phyloP scores from a whole-genome alignment of 2,113 vertebrate species.

The Morone chrysops region DNA sequence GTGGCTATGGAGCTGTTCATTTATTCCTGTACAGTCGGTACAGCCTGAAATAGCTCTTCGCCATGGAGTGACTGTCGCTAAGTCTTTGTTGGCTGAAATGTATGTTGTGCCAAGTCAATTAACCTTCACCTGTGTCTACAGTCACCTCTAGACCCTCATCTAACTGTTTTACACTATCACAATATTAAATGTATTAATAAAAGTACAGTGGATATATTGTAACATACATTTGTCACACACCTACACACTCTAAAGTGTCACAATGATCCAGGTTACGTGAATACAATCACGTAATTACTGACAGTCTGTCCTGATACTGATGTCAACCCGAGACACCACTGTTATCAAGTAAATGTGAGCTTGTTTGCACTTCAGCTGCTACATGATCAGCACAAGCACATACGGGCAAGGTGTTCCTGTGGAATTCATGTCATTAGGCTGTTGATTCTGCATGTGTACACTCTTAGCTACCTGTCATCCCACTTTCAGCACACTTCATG shows the following conservation, averaged over 20 bases:
- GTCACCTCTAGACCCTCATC: not conserved
- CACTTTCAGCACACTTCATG: slow-evolving; percentile 46
- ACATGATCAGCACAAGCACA: slow-evolving; percentile 29
- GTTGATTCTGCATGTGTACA: slow-evolving; percentile 55
- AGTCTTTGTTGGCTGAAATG: not conserved
- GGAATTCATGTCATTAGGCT: slow-evolving; percentile 44
- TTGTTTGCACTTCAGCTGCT: slow-evolving; percentile 44
- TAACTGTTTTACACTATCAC: not conserved
- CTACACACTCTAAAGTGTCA: not conserved
- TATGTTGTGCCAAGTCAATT: not conserved
- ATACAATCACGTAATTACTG: slow-evolving; percentile 17
- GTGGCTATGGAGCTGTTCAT: not conserved
- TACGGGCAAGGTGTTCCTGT: slow-evolving; percentile 4
- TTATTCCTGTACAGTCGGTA: not conserved
- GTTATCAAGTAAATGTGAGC: slow-evolving; percentile 1
- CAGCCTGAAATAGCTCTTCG: not conserved
- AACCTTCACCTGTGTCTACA: not conserved
- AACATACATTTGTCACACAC: not conserved
- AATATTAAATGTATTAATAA: not conserved
- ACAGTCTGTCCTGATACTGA: slow-evolving; percentile 4
- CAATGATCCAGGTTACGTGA: not conserved
- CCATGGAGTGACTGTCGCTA: not conserved
- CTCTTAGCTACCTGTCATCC: slow-evolving; percentile 54
- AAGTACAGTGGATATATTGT: not conserved
- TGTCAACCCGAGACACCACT: slow-evolving; percentile 22